A percentile compares a stretch with the other conserved stretches of the same genome.
Evolutionary conservation across 2,888 invertebrate species (phyloP).

Genomic region (Drosophila pegasa): DNA sequence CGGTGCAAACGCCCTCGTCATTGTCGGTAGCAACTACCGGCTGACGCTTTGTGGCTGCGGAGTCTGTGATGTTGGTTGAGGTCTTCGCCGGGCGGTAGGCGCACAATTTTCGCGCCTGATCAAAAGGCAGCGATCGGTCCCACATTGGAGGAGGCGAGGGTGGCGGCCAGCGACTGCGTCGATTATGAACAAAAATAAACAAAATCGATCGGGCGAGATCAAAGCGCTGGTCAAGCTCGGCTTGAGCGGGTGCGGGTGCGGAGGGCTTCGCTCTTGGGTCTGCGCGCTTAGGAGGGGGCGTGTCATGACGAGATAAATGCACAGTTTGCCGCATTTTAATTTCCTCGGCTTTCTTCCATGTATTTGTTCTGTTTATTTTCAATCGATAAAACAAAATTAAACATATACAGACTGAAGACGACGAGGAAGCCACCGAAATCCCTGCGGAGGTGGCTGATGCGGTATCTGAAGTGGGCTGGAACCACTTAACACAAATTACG

Average conservation of each 20-base stretch:
- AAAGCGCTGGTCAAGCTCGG: constrained; percentile 64
- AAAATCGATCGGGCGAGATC: constrained; percentile 76
- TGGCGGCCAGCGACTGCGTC: constrained; percentile 46
- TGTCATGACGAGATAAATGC: constrained; percentile 73
- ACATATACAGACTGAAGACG: constrained; percentile 46
- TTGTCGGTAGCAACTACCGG: constrained; percentile 77
- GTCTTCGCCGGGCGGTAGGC: constrained; percentile 50
- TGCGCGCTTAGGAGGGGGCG: constrained; percentile 34
- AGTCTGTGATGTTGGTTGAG: constrained; percentile 19
- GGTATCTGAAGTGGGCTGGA: constrained; percentile 76
- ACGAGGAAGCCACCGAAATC: constrained; percentile 58
- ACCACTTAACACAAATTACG: constrained; percentile 84
- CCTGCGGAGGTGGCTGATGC: constrained; percentile 22
- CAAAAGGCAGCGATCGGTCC: constrained; percentile 61
- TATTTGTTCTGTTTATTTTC: constrained; percentile 53
- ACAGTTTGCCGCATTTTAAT: constrained; percentile 78
- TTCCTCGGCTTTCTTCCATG: constrained; percentile 45
- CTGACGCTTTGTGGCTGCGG: constrained; percentile 54
- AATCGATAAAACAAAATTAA: constrained; percentile 66
- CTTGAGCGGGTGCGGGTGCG: constrained; percentile 20
- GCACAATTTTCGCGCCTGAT: constrained; percentile 79
- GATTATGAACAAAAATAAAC: constrained; percentile 80
- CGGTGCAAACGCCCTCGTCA: constrained; percentile 63
- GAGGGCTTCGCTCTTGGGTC: background rate
- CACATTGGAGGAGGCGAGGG: constrained; percentile 31